phyloP scores from a whole-genome alignment of 2,113 vertebrate genomes.

The Tricholaema leucomelas region DNA sequence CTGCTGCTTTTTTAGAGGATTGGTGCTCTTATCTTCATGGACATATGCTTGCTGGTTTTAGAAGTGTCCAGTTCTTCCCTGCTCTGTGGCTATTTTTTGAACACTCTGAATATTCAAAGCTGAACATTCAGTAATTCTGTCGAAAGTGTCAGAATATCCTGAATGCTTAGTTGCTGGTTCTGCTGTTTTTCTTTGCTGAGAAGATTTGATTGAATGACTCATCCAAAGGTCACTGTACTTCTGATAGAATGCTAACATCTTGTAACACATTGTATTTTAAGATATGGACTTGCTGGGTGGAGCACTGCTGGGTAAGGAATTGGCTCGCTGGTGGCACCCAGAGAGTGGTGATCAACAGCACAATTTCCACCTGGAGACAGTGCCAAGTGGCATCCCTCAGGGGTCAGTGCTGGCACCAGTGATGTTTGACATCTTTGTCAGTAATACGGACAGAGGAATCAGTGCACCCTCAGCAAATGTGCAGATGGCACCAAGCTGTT shows the following conservation, averaged over 20 bases:
- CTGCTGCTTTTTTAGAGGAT: neutral
- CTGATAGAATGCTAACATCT: slow-evolving; percentile 13
- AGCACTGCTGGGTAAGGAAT: no score
- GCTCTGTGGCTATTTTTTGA: slow-evolving; percentile 44
- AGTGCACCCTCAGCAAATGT: no score
- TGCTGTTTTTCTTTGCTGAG: slow-evolving; percentile 32
- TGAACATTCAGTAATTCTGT: slow-evolving; percentile 47
- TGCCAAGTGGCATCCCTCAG: no score
- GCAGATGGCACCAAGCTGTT: no score
- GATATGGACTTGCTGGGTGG: no score
- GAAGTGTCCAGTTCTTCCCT: slow-evolving; percentile 14
- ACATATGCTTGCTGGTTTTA: slow-evolving; percentile 17
- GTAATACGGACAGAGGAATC: no score
- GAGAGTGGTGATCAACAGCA: no score
- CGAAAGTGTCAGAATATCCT: slow-evolving; percentile 48
- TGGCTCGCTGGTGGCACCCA: no score
- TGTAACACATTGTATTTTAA: slow-evolving; percentile 27
- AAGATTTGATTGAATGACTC: slow-evolving; percentile 56
- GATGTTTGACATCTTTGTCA: no score
- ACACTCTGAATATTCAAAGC: slow-evolving; percentile 28
- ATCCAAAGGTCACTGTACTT: slow-evolving; percentile 35
- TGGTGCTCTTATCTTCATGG: slow-evolving; percentile 19
- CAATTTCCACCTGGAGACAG: no score
- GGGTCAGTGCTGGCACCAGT: no score
- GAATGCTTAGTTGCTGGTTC: slow-evolving; percentile 44